Evolutionary conservation across 2,797 vertebrate species (phyloP).

Genomic region (Sebastes taczanowskii): DNA sequence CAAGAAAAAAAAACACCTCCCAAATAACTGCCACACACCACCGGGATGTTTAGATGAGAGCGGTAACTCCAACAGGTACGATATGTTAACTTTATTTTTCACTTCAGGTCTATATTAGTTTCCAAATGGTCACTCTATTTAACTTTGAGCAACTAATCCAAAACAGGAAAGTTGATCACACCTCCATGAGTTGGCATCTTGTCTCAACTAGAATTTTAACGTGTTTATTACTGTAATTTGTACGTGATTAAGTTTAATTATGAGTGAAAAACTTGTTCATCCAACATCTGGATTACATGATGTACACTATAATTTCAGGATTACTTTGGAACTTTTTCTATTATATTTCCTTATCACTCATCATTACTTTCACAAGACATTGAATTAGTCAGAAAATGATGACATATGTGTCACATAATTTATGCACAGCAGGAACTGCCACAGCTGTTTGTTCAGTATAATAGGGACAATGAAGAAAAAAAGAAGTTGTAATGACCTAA

Average conservation of each 20-base stretch:
- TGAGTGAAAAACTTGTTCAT: not conserved
- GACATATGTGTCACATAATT: not conserved
- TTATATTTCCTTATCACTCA: too few species aligned
- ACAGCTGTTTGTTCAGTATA: not conserved
- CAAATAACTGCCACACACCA: not conserved
- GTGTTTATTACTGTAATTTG: not conserved
- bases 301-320: not conserved
- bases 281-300: not conserved
- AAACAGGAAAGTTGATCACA: not conserved
- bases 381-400: not conserved
- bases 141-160: not conserved
- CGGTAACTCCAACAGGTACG: conserved; percentile 41
- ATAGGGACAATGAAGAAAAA: not conserved
- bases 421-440: not conserved
- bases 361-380: not conserved
- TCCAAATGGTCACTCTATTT: not conserved
- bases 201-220: not conserved
- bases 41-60: conserved; percentile 40
- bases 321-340: not conserved
- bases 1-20: not conserved
- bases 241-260: not conserved
- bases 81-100: not conserved
- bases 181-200: not conserved
- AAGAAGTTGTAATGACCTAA: not conserved
- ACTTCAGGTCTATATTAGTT: not conserved